A percentile compares a stretch with the other conserved stretches of the same genome.
Evolutionary conservation across 2,797 vertebrate genomes (phyloP).

Genomic region (Orestias chungarensis): DNA sequence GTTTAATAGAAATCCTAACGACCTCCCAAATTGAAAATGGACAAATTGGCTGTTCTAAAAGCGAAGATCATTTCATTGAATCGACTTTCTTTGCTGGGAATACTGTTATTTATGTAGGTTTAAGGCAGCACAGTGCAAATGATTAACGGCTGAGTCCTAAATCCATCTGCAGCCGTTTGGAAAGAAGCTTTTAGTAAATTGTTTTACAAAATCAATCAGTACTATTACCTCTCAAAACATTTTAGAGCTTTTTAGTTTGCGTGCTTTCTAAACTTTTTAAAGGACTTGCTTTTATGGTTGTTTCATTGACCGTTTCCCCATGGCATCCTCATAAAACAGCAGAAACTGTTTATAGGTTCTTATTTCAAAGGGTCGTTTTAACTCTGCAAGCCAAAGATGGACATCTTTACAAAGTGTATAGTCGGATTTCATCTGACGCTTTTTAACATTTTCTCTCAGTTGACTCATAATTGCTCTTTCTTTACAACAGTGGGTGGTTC

Average conservation of each 20-base stretch:
- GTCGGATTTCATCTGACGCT: background rate
- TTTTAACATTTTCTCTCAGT: background rate
- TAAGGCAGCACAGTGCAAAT: background rate
- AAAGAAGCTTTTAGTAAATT: background rate
- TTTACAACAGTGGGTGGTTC: no score
- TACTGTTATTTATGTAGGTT: constrained; percentile 26
- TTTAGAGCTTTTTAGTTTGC: background rate
- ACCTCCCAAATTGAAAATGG: constrained; percentile 40
- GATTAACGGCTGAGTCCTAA: background rate
- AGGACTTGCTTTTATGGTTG: no score
- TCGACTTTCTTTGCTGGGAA: constrained; percentile 22
- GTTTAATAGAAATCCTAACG: constrained; percentile 10
- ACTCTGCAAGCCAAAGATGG: background rate
- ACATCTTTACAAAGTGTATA: background rate
- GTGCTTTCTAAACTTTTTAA: no score
- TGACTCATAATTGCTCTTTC: no score
- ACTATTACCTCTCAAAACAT: background rate
- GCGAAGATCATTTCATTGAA: constrained; percentile 36
- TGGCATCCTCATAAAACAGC: background rate
- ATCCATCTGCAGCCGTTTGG: background rate
- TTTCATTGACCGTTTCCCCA: background rate
- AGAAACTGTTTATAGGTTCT: background rate
- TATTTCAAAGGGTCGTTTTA: background rate
- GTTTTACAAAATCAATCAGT: background rate
- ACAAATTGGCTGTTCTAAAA: constrained; percentile 19